phyloP scores from a whole-genome alignment of 2,797 vertebrate genomes.

The Dallia pectoralis region DNA sequence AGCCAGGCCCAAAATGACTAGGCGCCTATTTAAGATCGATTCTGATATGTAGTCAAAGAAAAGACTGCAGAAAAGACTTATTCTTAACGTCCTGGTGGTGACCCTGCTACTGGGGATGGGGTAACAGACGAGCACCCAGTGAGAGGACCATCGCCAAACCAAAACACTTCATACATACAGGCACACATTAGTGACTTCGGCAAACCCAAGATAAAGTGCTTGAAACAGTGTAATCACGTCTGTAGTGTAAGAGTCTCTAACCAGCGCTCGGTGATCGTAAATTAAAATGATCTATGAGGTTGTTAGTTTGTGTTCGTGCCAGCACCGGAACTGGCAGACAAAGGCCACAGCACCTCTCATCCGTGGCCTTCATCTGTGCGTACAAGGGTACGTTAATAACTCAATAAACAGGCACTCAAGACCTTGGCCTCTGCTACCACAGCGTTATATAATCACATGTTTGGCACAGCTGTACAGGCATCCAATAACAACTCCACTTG shows the following conservation, averaged over 20 bases:
- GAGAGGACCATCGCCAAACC: slow-evolving; percentile 12
- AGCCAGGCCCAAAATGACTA: no score
- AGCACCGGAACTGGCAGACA: slow-evolving; percentile 22
- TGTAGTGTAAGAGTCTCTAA: slow-evolving; percentile 8
- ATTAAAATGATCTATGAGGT: slow-evolving; percentile 35
- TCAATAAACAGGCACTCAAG: slow-evolving; percentile 3
- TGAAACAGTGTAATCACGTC: slow-evolving; percentile 25
- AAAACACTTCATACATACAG: no score
- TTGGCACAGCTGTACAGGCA: slow-evolving; percentile 8
- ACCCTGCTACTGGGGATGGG: slow-evolving; percentile 6
- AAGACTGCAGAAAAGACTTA: no score
- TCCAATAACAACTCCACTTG: slow-evolving; percentile 32
- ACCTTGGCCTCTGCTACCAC: not conserved
- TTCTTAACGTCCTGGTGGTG: not conserved
- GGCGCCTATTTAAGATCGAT: no score
- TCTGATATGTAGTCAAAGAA: no score
- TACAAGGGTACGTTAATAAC: slow-evolving; percentile 22
- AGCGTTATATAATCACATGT: slow-evolving; percentile 10
- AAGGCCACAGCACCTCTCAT: slow-evolving; percentile 11
- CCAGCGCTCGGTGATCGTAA: slow-evolving; percentile 15
- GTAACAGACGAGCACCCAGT: slow-evolving; percentile 16
- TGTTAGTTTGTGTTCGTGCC: slow-evolving; percentile 25
- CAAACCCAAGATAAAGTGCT: slow-evolving; percentile 15
- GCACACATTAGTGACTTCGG: slow-evolving; percentile 27
- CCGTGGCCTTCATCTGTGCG: slow-evolving; percentile 32